Conservation (phyloP, 2,888 invertebrate genomes). For the Cerastis leucographa region DNA sequence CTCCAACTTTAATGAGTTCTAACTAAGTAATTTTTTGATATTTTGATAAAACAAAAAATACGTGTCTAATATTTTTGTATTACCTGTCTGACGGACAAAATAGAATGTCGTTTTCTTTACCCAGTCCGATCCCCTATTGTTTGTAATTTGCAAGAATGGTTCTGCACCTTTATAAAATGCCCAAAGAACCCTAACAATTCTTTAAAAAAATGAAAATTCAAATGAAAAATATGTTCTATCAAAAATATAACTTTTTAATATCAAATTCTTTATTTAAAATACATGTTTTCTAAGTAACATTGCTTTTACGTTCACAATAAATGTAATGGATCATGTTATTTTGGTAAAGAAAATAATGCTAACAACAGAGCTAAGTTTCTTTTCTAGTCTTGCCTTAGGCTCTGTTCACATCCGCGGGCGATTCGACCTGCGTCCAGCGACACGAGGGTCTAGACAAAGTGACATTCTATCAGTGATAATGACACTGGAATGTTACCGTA, state of each 20-base stretch:
- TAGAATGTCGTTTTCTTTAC: too few relatives aligned
- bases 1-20: too few relatives aligned
- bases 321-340: slow-evolving; percentile 30
- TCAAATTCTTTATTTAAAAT: slow-evolving; percentile 4
- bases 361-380: slow-evolving; percentile 12
- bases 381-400: not conserved
- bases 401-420: not conserved
- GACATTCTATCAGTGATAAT: not conserved
- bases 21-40: too few relatives aligned
- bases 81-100: too few relatives aligned
- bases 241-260: slow-evolving; percentile 10
- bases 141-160: not conserved
- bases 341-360: slow-evolving; percentile 1
- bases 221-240: not conserved
- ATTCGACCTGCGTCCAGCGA: not conserved
- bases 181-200: not conserved
- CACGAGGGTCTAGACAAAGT: not conserved
- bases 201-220: too few relatives aligned
- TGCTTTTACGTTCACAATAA: slow-evolving; percentile 22
- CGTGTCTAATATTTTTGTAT: too few relatives aligned
- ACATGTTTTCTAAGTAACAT: slow-evolving; percentile 18
- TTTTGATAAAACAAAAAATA: too few relatives aligned
- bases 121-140: too few relatives aligned
- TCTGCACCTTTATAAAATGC: not conserved
- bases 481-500: not conserved